Base-by-base conservation (phyloP, 2,888 invertebrate genomes). In the Tenthredo scrophulariae region DNA sequence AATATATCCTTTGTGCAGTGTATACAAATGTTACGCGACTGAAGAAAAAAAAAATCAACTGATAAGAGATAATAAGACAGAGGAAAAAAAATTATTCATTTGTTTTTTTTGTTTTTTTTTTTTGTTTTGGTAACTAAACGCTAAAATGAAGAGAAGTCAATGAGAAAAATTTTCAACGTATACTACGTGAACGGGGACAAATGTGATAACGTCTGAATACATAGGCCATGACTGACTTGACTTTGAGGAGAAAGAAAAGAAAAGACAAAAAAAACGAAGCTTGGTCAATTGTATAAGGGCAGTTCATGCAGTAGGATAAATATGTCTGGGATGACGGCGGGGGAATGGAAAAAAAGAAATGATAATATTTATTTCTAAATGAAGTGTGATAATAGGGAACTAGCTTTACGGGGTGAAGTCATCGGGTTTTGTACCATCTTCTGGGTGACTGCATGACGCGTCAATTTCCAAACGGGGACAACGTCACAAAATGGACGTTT, bases 401-500 rank as follows among this genome's bases (percentile, higher is more conserved):
- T 29, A 26, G 67, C 0, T 18, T 2, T 0, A 67, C 18, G 18
- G 33, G 67, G 33, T 33, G 6, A 43, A 74, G 72, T 74, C 72
- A 43, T 40, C 43, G 43, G 40, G 40, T 40, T 67, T 50, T 65
- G 87, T 85, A 86, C 77, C 85, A 87, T 87, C 87, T 85, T 86
- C 88, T 87, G 87, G 85, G 87, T 86, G 86, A 85, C 86, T 85
- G 87, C 87, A 91, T 92, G 91, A 91, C 90, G 90, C 90, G 90
- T 90, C 90, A 90, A 91, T 90, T 89, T 90, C 88, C 89, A 88
- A 89, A 90, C 89, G 89, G 88, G 90, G 90, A 91, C 91, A 90
- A 90, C 92, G 90, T 90, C 87, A 91, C 92, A 92, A 92, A 90
- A 92, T 92, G 92, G 92, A 90, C 87, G 90, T 89, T 88, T 84